These are phyloP conservation scores for Heteromormyrus szaboi DNA, from an alignment of 2,797 vertebrate species.

Conservation along the genomic window DNA sequence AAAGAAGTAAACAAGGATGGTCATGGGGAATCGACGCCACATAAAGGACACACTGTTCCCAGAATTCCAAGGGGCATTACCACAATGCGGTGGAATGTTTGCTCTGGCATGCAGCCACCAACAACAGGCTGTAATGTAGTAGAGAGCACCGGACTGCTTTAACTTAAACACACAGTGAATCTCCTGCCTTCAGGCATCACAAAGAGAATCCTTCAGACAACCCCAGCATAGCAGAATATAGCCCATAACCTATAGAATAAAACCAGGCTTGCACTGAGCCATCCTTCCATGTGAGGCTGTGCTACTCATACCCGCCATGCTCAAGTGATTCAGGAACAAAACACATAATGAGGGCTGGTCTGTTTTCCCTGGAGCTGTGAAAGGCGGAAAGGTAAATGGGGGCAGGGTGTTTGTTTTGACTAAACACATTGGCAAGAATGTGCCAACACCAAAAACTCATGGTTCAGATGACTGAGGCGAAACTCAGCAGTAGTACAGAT, in stretches of 20 bases:
- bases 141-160: conserved; percentile 20
- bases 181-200: conserved; percentile 37
- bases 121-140: conserved; percentile 40
- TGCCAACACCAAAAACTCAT: too few relatives aligned
- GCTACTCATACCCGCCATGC: background rate
- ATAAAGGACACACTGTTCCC: conserved; percentile 62
- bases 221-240: background rate
- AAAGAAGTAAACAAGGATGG: conserved; percentile 9
- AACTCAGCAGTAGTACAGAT: background rate
- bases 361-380: background rate
- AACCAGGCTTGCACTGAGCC: background rate
- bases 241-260: background rate
- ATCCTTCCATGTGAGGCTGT: background rate
- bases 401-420: background rate
- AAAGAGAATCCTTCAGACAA: conserved; percentile 25
- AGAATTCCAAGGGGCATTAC: conserved; percentile 54
- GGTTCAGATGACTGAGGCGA: background rate
- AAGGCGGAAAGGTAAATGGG: background rate
- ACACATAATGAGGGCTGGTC: background rate
- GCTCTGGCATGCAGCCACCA: conserved; percentile 52
- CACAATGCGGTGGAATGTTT: conserved; percentile 59
- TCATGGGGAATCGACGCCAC: conserved; percentile 39
- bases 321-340: background rate
- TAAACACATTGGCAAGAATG: background rate
- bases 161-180: conserved; percentile 33